phyloP scores from a whole-genome alignment of 2,113 vertebrate genomes.

The Chauna torquata region DNA sequence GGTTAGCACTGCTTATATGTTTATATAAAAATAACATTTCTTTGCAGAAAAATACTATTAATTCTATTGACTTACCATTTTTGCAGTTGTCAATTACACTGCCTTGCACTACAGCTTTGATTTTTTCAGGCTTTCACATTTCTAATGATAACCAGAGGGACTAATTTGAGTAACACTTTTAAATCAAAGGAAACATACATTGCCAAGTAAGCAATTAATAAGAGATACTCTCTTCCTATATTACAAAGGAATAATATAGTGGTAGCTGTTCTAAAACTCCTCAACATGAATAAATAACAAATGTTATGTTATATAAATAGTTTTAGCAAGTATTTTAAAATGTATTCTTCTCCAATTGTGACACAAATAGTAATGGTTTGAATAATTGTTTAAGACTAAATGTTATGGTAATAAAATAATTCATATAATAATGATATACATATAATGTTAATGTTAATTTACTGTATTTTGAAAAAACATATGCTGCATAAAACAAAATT shows the following conservation, averaged over 20 bases:
- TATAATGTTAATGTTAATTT: not conserved
- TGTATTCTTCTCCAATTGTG: not conserved
- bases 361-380: not conserved
- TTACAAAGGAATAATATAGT: not conserved
- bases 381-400: not conserved
- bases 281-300: not conserved
- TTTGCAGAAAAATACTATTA: constrained; percentile 26
- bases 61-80: constrained; percentile 33
- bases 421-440: not conserved
- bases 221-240: not conserved
- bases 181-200: constrained; percentile 26
- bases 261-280: not conserved
- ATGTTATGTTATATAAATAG: not conserved
- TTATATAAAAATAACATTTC: constrained; percentile 38
- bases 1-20: not conserved
- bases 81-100: constrained; percentile 53
- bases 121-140: constrained; percentile 48
- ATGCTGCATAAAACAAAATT: not conserved
- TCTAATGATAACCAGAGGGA: constrained; percentile 61
- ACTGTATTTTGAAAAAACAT: not conserved
- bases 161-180: constrained; percentile 53
- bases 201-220: constrained; percentile 48
- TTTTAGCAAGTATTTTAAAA: not conserved
- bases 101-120: constrained; percentile 39
- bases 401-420: not conserved